Evolutionary conservation across 2,888 invertebrate species (phyloP).

Genomic region (Heteromyza rotundicornis): DNA sequence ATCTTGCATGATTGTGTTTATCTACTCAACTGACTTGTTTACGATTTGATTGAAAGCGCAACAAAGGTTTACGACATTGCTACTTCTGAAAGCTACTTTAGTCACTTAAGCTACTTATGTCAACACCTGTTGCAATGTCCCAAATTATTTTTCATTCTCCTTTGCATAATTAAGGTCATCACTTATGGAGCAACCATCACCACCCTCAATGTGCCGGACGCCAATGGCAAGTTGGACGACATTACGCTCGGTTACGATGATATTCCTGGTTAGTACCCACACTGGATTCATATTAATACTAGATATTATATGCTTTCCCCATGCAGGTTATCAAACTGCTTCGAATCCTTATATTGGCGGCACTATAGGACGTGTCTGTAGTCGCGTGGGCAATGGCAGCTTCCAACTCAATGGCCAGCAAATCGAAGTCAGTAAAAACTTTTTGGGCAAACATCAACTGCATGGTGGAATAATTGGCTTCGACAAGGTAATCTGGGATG

Average conservation of each 20-base stretch:
- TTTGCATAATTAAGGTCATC: conserved; percentile 72
- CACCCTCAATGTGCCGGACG: conserved; percentile 76
- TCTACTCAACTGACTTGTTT: too few species aligned
- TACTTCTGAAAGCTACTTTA: too few species aligned
- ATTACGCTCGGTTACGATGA: conserved; percentile 82
- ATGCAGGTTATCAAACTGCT: conserved; percentile 70
- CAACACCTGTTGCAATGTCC: too few species aligned
- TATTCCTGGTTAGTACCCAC: conserved; percentile 70
- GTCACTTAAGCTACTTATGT: too few species aligned
- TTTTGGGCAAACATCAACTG: conserved; percentile 71
- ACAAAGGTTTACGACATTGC: too few species aligned
- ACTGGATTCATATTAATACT: background rate
- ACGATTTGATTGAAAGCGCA: too few species aligned
- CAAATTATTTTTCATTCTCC: too few species aligned
- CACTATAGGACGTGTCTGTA: conserved; percentile 85
- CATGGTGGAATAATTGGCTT: conserved; percentile 88
- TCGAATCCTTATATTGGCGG: conserved; percentile 84
- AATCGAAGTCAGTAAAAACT: conserved; percentile 75
- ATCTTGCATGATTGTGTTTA: too few species aligned
- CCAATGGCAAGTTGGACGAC: conserved; percentile 75
- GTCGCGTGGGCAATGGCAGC: conserved; percentile 75
- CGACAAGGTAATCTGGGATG: conserved; percentile 77
- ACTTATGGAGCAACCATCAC: conserved; percentile 84
- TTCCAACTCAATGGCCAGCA: conserved; percentile 73
- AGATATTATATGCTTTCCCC: conserved; percentile 66